Base-by-base conservation (phyloP, 1,140 invertebrate genomes). In the Drosophila sp. region DNA sequence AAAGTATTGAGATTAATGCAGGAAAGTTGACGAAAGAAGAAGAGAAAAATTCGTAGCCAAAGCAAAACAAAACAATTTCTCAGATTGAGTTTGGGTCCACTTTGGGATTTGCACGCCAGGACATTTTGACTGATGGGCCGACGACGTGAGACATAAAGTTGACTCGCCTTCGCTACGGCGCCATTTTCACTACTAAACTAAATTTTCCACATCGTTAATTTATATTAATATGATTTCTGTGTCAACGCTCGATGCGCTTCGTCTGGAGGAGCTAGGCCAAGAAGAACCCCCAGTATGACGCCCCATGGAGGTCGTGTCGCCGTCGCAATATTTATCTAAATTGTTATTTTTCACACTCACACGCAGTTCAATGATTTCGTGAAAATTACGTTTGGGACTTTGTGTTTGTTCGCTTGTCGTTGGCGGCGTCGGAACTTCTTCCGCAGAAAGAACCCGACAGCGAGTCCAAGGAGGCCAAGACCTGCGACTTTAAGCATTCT, bases 121-220 rank as follows among this genome's bases (percentile, higher is more conserved):
- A 75, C 84, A 83, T 87, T 86, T 76, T 87, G 84, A 89, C 77
- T 84, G 84, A 89, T 89, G 84, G 74, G 80, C 33, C 70, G 70
- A 72, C 85, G 84, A 89, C 84, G 84, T 89, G 84, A 89, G 83
- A 69, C 66, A 68, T 70, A 79, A 69, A 66, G 68, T 75, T 68
- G 41, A 70, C 64, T 60, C 54, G 66, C 29, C 63, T 64, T 55
- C 47, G 23, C 33, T 55, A 38, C 40, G 66, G 56, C 65, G 77
- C 71, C 82, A 72, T 85, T 91, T 86, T 91, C 90, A 91, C 90
- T 90, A 91, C 90, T 91, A 91, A 91, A 91, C 90, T 91, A 91
- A 91, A 91, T 91, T 91, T 91, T 91, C 90, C 90, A 90, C 90
- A 90, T 91, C 90, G 90, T 91, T 91, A 91, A 91, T 91, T 91